A percentile compares a stretch with the other conserved stretches of the same genome.
Conservation (phyloP, 2,797 vertebrate genomes). For the Tinamus major region DNA sequence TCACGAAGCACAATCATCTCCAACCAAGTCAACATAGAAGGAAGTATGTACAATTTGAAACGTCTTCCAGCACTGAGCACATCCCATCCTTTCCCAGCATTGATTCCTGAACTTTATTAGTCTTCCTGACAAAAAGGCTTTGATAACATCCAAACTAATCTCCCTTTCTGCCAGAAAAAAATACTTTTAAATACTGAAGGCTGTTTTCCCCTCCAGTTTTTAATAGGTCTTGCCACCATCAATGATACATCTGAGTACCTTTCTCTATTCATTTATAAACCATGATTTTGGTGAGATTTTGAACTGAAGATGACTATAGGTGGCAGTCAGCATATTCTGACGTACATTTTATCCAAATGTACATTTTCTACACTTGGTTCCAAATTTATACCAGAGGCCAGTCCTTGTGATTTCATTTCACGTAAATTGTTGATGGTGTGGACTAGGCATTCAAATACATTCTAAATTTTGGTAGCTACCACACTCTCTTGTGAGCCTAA, state of each 20-base stretch:
- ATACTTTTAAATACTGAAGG: background rate
- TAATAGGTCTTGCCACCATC: background rate
- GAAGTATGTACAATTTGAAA: background rate
- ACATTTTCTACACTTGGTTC: background rate
- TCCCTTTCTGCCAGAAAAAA: background rate
- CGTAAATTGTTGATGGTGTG: fast-evolving
- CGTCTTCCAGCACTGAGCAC: background rate
- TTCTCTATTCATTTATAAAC: background rate
- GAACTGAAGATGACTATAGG: background rate
- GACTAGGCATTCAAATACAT: background rate
- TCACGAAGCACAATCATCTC: no score
- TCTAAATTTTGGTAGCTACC: background rate
- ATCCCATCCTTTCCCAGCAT: background rate
- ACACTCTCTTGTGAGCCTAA: background rate
- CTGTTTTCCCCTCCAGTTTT: background rate
- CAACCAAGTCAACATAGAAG: background rate
- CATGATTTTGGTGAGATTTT: background rate
- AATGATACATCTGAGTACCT: background rate
- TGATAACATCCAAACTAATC: background rate
- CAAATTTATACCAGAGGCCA: background rate
- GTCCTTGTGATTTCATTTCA: background rate
- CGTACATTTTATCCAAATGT: background rate
- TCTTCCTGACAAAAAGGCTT: background rate
- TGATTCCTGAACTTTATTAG: background rate
- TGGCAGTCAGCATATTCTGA: background rate